These are phyloP conservation scores for Anguilla marmorata DNA, from an alignment of 2,797 vertebrate species.

Conservation along the genomic window DNA sequence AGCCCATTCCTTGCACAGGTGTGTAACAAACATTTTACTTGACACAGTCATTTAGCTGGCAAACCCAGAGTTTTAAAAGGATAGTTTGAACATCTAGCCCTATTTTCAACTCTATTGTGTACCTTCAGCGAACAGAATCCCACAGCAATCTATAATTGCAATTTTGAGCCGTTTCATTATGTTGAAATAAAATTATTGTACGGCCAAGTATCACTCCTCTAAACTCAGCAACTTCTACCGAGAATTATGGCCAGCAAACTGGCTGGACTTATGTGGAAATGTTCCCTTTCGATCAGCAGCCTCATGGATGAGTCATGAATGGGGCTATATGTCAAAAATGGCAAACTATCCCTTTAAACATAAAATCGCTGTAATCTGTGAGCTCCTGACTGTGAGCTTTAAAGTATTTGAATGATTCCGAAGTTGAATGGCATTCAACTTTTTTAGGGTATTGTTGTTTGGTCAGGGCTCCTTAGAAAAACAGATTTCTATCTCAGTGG, in stretches of 20 bases:
- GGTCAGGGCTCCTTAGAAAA: background rate
- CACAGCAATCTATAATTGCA: background rate
- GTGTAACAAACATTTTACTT: slow-evolving; percentile 35
- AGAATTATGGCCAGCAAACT: background rate
- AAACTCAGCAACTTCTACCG: background rate
- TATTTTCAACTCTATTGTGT: background rate
- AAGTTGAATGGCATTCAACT: background rate
- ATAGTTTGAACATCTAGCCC: background rate
- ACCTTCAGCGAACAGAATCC: background rate
- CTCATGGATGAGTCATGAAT: background rate
- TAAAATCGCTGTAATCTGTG: background rate
- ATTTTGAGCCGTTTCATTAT: background rate
- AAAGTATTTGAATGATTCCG: background rate
- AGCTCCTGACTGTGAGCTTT: background rate
- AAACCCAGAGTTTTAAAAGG: background rate
- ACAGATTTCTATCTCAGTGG: background rate
- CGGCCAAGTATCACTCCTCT: background rate
- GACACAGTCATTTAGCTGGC: background rate
- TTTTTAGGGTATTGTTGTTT: background rate
- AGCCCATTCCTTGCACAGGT: slow-evolving; percentile 81
- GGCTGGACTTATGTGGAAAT: background rate
- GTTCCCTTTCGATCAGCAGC: background rate
- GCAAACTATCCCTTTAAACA: background rate
- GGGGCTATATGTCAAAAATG: background rate
- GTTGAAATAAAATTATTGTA: background rate